phyloP scores from a whole-genome alignment of 2,888 invertebrate genomes.

The Tetragnatha montana region DNA sequence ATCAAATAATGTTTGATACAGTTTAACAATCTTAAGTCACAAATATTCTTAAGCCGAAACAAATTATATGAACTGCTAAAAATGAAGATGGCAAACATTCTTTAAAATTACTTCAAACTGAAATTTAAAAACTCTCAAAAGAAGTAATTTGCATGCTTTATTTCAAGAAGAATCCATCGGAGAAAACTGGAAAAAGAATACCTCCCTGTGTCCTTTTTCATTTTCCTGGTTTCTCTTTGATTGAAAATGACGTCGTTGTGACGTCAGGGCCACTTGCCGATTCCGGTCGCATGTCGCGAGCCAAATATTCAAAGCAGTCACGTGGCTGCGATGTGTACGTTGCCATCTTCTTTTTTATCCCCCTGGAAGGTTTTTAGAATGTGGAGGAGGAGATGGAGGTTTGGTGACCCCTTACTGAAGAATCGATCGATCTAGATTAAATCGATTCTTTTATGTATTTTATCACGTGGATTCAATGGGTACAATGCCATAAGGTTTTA shows the following conservation, averaged over 20 bases:
- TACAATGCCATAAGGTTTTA: too few species aligned
- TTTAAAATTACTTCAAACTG: too few species aligned
- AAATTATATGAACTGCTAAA: too few species aligned
- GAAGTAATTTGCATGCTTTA: too few species aligned
- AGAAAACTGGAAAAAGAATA: too few species aligned
- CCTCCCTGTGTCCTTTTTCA: neutral
- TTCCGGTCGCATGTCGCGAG: conserved; percentile 25
- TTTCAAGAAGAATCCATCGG: too few species aligned
- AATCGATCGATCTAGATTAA: neutral
- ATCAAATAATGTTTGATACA: too few species aligned
- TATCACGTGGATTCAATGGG: too few species aligned
- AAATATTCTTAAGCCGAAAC: too few species aligned
- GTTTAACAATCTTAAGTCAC: too few species aligned
- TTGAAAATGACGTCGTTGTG: conserved; percentile 45
- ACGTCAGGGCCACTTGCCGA: conserved; percentile 36
- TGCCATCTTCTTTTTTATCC: conserved; percentile 4
- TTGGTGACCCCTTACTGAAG: neutral
- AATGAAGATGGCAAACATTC: too few species aligned
- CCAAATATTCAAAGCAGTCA: conserved; percentile 39
- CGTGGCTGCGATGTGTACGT: conserved; percentile 32
- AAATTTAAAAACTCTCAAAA: too few species aligned
- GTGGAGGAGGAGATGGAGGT: neutral
- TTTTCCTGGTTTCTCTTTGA: conserved; percentile 23
- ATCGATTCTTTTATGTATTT: conserved; percentile 21
- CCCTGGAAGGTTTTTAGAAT: conserved; percentile 21